These are phyloP conservation scores for Diadophis punctatus DNA, from an alignment of 2,113 vertebrate species.

Conservation along the genomic window DNA sequence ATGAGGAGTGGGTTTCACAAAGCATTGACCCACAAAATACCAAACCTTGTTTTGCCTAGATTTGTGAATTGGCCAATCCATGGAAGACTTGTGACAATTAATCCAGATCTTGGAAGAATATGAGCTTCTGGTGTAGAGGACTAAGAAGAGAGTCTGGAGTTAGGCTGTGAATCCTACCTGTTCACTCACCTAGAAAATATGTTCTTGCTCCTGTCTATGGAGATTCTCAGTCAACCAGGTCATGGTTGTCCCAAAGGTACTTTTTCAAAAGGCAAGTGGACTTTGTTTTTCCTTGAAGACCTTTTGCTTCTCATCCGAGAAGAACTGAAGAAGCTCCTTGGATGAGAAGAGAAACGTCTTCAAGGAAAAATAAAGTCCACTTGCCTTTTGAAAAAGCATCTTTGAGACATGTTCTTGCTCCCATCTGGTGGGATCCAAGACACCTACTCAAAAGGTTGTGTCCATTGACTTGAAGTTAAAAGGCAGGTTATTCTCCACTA, in stretches of 20 bases:
- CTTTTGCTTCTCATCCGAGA: too few species aligned
- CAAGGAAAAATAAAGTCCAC: not conserved
- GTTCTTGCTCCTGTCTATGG: not conserved
- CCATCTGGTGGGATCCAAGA: not conserved
- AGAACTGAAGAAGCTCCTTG: too few species aligned
- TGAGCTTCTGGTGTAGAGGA: not conserved
- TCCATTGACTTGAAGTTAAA: not conserved
- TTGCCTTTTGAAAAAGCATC: too few species aligned
- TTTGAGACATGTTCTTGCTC: not conserved
- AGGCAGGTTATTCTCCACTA: not conserved
- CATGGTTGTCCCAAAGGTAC: too few species aligned
- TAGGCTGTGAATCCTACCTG: not conserved
- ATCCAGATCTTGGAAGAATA: not conserved
- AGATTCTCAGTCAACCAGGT: too few species aligned
- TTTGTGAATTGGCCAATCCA: not conserved
- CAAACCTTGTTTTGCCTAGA: not conserved
- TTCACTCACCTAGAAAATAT: not conserved
- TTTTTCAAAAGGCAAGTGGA: too few species aligned
- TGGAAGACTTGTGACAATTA: not conserved
- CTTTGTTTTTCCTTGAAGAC: too few species aligned
- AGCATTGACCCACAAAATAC: not conserved
- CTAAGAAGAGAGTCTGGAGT: not conserved
- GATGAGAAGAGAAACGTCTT: not conserved
- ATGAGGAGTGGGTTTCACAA: not conserved
- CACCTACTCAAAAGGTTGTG: not conserved